A percentile compares a stretch with the other conserved stretches of the same genome.
Conservation (phyloP, 2,113 vertebrate genomes). For the Anguilla japonica region DNA sequence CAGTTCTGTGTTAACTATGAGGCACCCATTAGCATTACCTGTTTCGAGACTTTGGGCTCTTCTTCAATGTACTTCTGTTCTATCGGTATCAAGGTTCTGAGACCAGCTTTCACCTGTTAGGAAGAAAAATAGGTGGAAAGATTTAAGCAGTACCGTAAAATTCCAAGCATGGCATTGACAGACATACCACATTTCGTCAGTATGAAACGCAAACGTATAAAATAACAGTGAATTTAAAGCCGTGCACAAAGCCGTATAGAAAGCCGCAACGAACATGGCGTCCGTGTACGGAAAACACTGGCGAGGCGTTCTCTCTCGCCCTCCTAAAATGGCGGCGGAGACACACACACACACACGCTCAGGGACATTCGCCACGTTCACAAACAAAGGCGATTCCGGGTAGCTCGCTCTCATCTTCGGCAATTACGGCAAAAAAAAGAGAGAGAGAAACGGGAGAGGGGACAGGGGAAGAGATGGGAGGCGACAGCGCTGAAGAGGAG, state of each 20-base stretch:
- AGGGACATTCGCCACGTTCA: conserved; percentile 47
- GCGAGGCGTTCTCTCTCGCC: conserved; percentile 28
- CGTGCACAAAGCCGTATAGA: not conserved
- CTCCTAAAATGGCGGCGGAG: conserved; percentile 69
- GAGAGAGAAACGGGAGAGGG: conserved; percentile 17
- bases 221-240: not conserved
- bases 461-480: conserved; percentile 30
- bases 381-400: conserved; percentile 68
- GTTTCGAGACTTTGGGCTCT: conserved; percentile 95
- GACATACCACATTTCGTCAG: not conserved
- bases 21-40: conserved; percentile 67
- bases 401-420: conserved; percentile 54
- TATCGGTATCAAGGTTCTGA: conserved; percentile 90
- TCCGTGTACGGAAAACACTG: not conserved
- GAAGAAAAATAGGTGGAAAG: conserved; percentile 44
- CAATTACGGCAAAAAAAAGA: conserved; percentile 64
- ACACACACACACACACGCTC: conserved; percentile 49
- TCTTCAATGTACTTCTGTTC: conserved; percentile 99
- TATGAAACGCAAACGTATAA: not conserved
- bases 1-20: not conserved
- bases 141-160: not conserved
- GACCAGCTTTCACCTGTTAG: conserved; percentile 91
- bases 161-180: not conserved
- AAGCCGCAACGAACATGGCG: not conserved
- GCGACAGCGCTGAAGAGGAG: not conserved